Percentiles rank a stretch among this genome's conserved stretches.
Evolutionary conservation across 2,888 invertebrate species (phyloP).

Genomic region (Melanargia galathea): DNA sequence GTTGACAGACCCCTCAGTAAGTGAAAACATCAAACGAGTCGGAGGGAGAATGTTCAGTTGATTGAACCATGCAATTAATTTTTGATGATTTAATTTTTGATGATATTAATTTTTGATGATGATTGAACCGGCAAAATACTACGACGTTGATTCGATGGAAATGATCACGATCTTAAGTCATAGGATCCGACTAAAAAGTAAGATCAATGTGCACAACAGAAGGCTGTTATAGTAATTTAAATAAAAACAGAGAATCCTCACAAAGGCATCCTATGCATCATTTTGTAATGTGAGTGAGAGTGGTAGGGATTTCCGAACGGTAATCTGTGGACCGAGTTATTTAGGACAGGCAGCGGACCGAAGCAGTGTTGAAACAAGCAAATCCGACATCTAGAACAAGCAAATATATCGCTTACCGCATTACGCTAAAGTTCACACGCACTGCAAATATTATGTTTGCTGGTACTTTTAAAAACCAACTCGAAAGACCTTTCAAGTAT

Average conservation of each 20-base stretch:
- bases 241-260: conserved; percentile 7
- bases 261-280: conserved; percentile 30
- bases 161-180: too few relatives aligned
- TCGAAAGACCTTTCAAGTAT: conserved; percentile 35
- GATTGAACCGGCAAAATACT: too few relatives aligned
- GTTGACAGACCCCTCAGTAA: too few relatives aligned
- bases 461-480: conserved; percentile 28
- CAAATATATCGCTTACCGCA: conserved; percentile 49
- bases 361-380: conserved; percentile 56
- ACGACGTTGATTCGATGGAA: too few relatives aligned
- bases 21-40: too few relatives aligned
- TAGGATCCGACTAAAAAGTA: too few relatives aligned
- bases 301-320: conserved; percentile 54
- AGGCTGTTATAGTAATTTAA: background rate
- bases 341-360: conserved; percentile 64
- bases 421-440: conserved; percentile 41
- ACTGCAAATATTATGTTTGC: conserved; percentile 41
- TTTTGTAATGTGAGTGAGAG: conserved; percentile 44
- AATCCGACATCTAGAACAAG: conserved; percentile 45
- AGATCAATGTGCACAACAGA: background rate
- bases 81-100: too few relatives aligned
- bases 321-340: conserved; percentile 62
- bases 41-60: too few relatives aligned
- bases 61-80: too few relatives aligned
- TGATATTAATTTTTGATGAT: too few relatives aligned